Conservation (phyloP, 1,140 invertebrate species). For the Temnothorax curvispinosus region DNA sequence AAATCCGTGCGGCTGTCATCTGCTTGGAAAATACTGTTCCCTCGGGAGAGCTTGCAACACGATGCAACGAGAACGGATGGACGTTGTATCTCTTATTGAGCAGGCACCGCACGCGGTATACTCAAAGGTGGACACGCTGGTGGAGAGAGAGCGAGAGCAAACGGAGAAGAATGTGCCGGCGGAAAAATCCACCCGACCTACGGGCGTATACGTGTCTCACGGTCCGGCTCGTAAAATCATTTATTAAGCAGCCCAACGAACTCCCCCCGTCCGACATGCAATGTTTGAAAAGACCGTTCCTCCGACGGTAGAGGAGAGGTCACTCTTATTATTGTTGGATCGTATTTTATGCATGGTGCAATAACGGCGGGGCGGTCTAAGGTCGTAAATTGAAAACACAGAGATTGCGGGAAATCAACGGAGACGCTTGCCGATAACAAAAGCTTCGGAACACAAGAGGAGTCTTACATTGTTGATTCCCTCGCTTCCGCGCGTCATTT, state of each 20-base stretch:
- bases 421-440: background rate
- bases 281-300: background rate
- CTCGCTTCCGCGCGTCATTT: background rate
- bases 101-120: background rate
- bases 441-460: background rate
- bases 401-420: background rate
- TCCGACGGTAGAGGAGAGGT: background rate
- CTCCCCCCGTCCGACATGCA: background rate
- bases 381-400: background rate
- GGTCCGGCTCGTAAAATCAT: conserved; percentile 24
- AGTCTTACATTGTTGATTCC: background rate
- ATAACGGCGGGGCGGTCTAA: background rate
- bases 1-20: conserved; percentile 3
- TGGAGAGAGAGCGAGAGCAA: background rate
- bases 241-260: conserved; percentile 22
- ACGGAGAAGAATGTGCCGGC: conserved; percentile 7
- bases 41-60: background rate
- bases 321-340: background rate
- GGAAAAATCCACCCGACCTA: background rate
- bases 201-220: background rate
- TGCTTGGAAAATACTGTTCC: conserved; percentile 5
- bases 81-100: conserved; percentile 36
- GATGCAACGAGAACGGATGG: conserved; percentile 32
- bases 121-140: background rate
- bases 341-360: conserved; percentile 1